Percentiles rank a stretch among this genome's conserved stretches.
phyloP scores from a whole-genome alignment of 2,797 vertebrate species.

The Vipera ursinii region DNA sequence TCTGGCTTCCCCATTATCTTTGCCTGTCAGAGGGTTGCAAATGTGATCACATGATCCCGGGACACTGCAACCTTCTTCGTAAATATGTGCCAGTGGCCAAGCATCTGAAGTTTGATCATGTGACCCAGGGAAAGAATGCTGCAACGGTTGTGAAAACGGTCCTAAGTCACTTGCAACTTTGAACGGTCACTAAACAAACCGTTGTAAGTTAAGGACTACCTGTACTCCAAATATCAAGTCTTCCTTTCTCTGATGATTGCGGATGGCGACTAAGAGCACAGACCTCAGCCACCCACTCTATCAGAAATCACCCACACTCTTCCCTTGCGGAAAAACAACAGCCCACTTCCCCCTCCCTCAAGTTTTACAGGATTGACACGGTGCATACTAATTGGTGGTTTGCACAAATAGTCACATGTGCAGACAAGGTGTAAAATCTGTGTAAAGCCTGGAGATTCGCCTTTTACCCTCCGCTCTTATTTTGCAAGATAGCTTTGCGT shows the following conservation, averaged over 20 bases:
- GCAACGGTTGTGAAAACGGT: not conserved
- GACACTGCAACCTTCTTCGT: not conserved
- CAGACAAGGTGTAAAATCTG: constrained; percentile 36
- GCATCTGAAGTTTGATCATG: not conserved
- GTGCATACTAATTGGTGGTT: constrained; percentile 25
- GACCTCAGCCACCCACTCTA: constrained; percentile 5
- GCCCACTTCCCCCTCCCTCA: not conserved
- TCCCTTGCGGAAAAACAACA: not conserved
- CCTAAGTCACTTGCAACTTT: not conserved
- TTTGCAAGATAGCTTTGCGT: not conserved
- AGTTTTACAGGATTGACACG: constrained; percentile 21
- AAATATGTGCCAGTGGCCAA: not conserved
- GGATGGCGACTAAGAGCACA: not conserved
- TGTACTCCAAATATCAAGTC: not conserved
- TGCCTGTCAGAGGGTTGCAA: not conserved
- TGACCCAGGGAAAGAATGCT: not conserved
- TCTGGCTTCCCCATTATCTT: not conserved
- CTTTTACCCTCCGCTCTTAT: not conserved
- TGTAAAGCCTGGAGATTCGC: constrained; percentile 9
- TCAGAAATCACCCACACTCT: constrained; percentile 15
- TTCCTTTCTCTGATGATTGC: not conserved
- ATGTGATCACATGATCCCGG: not conserved
- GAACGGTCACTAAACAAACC: not conserved
- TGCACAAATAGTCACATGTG: constrained; percentile 19
- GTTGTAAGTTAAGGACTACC: not conserved